Conservation (phyloP, 2,113 vertebrate species). For the Turdus rufiventris region DNA sequence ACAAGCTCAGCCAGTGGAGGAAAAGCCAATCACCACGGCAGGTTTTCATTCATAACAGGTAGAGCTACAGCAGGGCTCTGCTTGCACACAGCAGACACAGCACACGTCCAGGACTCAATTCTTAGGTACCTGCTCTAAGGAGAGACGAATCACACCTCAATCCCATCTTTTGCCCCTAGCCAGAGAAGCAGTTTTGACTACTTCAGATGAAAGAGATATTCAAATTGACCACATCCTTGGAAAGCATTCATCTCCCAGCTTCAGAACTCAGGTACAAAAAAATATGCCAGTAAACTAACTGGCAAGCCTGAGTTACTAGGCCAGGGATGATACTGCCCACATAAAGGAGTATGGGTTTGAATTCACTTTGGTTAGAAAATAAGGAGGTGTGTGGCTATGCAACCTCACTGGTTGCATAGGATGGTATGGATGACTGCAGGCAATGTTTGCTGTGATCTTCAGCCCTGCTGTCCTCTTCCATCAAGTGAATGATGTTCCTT, state of each 20-base stretch:
- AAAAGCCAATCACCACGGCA: accelerated
- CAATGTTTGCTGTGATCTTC: not conserved
- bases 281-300: accelerated
- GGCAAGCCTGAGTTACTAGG: not conserved
- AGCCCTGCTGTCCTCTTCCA: not conserved
- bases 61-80: not conserved
- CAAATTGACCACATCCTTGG: not conserved
- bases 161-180: not conserved
- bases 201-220: not conserved
- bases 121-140: not conserved
- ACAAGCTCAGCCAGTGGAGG: not conserved
- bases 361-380: not conserved
- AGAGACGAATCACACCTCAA: accelerated
- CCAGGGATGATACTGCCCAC: not conserved
- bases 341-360: not conserved
- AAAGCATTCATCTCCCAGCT: not conserved
- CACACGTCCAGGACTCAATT: not conserved
- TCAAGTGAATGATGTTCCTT: not conserved
- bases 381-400: not conserved
- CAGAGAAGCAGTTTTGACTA: not conserved
- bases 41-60: not conserved
- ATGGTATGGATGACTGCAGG: not conserved
- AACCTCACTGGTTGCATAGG: not conserved
- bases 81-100: not conserved
- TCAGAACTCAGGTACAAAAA: not conserved